These are phyloP conservation scores for Stegostoma tigrinum DNA, from an alignment of 2,113 vertebrate genomes.

Conservation along the genomic window DNA sequence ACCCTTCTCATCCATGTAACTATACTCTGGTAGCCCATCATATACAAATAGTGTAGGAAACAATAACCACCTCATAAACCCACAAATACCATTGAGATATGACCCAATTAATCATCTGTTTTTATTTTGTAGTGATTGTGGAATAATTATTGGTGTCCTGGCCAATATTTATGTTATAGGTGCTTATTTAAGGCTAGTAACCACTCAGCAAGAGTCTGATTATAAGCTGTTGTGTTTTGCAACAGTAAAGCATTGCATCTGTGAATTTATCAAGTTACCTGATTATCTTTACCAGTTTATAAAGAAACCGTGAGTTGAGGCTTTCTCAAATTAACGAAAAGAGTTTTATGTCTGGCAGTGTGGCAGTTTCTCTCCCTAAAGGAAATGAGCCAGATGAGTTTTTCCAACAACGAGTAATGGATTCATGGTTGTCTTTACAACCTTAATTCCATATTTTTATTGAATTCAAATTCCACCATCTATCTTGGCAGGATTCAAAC, in stretches of 20 bases:
- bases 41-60: too few species aligned
- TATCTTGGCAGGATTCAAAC: too few species aligned
- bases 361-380: too few species aligned
- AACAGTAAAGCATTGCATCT: not conserved
- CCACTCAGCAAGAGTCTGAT: not conserved
- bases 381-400: too few species aligned
- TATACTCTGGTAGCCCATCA: too few species aligned
- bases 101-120: not conserved
- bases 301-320: not conserved
- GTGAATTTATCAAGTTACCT: not conserved
- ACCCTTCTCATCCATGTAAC: too few species aligned
- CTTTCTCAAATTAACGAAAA: not conserved
- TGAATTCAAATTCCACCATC: too few species aligned
- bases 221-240: not conserved
- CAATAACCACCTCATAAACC: not conserved
- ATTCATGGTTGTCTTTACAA: too few species aligned
- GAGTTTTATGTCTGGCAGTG: not conserved
- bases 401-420: too few species aligned
- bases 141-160: not conserved
- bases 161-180: not conserved
- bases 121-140: not conserved
- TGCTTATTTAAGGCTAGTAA: not conserved
- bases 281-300: not conserved
- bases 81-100: not conserved
- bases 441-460: too few species aligned